Evolutionary conservation across 2,113 vertebrate species (phyloP).

Genomic region (Azemiops feae): DNA sequence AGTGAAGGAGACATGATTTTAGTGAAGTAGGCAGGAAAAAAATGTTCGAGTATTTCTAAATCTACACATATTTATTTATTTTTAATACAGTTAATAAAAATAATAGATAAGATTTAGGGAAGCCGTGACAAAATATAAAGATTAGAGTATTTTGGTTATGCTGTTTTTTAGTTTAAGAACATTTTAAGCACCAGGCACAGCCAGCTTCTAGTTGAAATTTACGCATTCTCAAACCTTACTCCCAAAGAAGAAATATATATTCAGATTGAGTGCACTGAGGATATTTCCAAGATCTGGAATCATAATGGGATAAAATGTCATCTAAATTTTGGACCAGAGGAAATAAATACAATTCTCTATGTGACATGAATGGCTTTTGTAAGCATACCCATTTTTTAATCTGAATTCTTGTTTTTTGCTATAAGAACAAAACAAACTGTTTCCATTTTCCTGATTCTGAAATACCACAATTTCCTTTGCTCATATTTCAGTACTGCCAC

Average conservation of each 20-base stretch:
- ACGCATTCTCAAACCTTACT: not conserved
- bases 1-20: not conserved
- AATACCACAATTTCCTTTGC: slow-evolving; percentile 1
- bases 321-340: not conserved
- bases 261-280: not conserved
- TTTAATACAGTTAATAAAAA: not conserved
- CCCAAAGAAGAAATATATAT: not conserved
- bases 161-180: not conserved
- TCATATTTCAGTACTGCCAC: slow-evolving; percentile 21
- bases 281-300: not conserved
- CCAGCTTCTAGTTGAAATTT: not conserved
- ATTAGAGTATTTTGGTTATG: not conserved
- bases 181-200: not conserved
- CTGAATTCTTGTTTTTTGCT: not conserved
- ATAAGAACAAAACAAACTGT: slow-evolving; percentile 7
- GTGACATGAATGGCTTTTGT: not conserved
- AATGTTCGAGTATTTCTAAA: not conserved
- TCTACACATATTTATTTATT: not conserved
- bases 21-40: not conserved
- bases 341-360: not conserved
- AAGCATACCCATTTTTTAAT: not conserved
- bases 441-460: slow-evolving; percentile 21
- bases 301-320: slow-evolving; percentile 14
- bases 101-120: not conserved
- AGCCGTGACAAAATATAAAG: not conserved